Evolutionary conservation across 2,888 invertebrate genomes (phyloP), one percentile per base, ranked within the genome.

Genomic region (Heliconius charithonia): DNA sequence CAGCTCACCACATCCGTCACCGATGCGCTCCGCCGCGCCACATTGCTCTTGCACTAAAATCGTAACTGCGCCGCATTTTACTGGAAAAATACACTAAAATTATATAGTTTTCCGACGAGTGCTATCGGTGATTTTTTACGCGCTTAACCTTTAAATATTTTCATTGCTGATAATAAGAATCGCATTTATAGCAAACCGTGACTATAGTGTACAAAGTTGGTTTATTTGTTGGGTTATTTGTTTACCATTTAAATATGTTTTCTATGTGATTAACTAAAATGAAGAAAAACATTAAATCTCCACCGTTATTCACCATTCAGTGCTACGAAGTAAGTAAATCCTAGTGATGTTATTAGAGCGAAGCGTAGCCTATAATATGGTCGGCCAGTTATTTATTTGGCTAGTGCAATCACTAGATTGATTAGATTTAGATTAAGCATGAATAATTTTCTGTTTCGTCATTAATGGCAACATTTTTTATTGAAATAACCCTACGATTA

Each of bases 251-350:
- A 71, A 63, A 75, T 62, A 79, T 80, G 63, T 80, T 66, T 22
- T 27, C 63, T 74, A 81, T 82, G 84, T 82, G 82, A 80, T 78
- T 75, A 51, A 71, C 75, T 63, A 78, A 79, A 70, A 93, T 93
- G 92, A 94, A 92, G 90, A 92, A 88, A 84, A 89, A 85, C 83
- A 86, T 84, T 81, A 91, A 90, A 87, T 89, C 90, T 25, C 95
- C 95, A 86, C 96, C 96, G 73, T 85, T 96, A 81, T 95, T 96
- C 84, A 89, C 95, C 78, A 94, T 96, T 84, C 96, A 96, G 88
- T 96, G 96, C 86, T 96, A 96, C 85, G 95, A 96, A 95, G 96
- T 96, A 93, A 96, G 96, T 80, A 65, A 59, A 76, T 66, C 74
- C 76, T 76, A 45, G 62, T 75, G 32, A 71, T 77, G 66, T 80